Evolutionary conservation across 2,888 invertebrate species (phyloP).

Genomic region (Chrysolina americana): DNA sequence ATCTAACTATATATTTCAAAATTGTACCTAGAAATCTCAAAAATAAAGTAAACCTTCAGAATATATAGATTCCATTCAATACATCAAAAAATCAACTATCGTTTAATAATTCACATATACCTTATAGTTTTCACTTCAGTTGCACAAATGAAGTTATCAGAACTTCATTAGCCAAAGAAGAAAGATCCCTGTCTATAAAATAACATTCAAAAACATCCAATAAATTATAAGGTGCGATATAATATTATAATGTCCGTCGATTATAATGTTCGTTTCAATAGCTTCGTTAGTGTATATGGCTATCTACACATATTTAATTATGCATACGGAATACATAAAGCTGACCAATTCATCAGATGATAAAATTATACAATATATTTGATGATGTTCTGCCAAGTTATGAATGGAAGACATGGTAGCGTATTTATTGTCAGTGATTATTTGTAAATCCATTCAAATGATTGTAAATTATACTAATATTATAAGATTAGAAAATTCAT

Average conservation of each 20-base stretch:
- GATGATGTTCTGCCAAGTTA: not conserved
- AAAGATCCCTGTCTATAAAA: too few species aligned
- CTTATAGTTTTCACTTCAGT: too few species aligned
- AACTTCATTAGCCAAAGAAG: too few species aligned
- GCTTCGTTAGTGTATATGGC: not conserved
- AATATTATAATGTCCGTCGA: not conserved
- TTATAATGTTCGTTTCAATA: constrained; percentile 5
- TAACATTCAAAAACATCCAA: not conserved
- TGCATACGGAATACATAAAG: constrained; percentile 9
- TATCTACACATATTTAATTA: constrained; percentile 4
- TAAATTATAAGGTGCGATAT: constrained; percentile 1
- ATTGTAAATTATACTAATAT: not conserved
- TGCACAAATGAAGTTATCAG: too few species aligned
- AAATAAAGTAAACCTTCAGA: too few species aligned
- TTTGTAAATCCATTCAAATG: not conserved
- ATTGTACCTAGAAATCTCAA: too few species aligned
- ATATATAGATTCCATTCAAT: too few species aligned
- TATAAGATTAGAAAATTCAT: not conserved
- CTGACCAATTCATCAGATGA: constrained; percentile 4
- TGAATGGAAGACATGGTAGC: not conserved
- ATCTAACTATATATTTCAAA: too few species aligned
- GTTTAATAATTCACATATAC: too few species aligned
- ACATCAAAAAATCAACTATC: too few species aligned
- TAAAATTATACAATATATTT: constrained; percentile 6
- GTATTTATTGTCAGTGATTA: not conserved